phyloP scores from a whole-genome alignment of 2,888 invertebrate species.

The Caenorhabditis sp. region DNA sequence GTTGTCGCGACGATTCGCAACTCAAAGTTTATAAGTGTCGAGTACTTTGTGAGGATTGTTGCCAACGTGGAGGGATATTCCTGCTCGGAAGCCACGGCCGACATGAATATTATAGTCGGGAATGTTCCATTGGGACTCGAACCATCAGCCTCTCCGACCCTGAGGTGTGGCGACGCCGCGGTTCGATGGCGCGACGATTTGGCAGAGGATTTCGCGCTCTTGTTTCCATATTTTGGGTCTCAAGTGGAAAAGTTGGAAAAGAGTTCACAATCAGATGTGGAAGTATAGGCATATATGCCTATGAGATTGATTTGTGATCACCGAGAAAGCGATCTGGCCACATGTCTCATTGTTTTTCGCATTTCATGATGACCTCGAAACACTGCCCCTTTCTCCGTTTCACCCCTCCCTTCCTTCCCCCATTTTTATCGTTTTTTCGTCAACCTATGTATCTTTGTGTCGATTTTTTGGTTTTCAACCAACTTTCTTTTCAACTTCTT shows the following conservation, averaged over 20 bases:
- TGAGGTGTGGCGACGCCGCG: neutral
- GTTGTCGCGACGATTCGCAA: slow-evolving; percentile 28
- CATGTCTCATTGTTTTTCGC: neutral
- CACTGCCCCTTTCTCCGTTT: neutral
- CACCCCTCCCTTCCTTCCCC: neutral
- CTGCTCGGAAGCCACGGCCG: slow-evolving; percentile 5
- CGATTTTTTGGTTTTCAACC: too few relatives aligned
- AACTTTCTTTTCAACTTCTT: too few relatives aligned
- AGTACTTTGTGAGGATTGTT: slow-evolving; percentile 33
- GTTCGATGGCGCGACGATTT: neutral
- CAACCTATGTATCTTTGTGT: neutral
- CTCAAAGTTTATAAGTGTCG: slow-evolving; percentile 15
- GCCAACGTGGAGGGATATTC: neutral
- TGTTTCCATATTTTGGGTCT: neutral
- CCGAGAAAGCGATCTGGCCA: neutral
- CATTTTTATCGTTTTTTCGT: too few relatives aligned
- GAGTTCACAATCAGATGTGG: too few relatives aligned
- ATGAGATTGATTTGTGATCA: neutral
- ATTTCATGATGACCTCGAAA: slow-evolving; percentile 1
- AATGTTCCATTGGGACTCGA: slow-evolving; percentile 28
- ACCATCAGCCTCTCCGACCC: neutral
- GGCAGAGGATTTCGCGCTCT: neutral
- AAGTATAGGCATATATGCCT: too few relatives aligned
- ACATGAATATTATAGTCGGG: slow-evolving; percentile 39
- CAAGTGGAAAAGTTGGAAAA: too few relatives aligned